Base-by-base conservation (phyloP, 2,113 vertebrate genomes). In the Malurus elegans region DNA sequence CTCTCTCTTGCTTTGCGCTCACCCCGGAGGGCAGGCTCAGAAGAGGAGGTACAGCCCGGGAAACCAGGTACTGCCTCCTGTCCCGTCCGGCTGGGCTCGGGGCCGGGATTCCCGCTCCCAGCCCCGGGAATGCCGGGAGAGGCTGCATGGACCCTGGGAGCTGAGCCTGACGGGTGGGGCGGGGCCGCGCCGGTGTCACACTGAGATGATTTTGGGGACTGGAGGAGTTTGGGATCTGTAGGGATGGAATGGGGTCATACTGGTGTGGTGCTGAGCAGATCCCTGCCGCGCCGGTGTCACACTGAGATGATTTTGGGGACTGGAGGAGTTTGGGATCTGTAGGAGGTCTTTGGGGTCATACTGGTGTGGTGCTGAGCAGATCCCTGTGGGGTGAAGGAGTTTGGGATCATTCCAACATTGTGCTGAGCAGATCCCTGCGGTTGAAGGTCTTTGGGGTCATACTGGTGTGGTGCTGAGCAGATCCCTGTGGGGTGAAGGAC, bases 1-100 rank as follows among this genome's bases (percentile, higher is more conserved):
- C 98, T 96, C 96, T 97, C 48, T 97, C 95, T 95, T 82, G 82
- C 96, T 98, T 97, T 98, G 95, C 94, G 83, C 69, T 97, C 91
- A 95, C 95, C 71, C 96, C 54, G 96, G 96, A 98, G 98, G 97
- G 97, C 98, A 99, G 99, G 98, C 98, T 74, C 99, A 99, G 98
- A 99, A 99, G 99, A 99, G 98, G 97, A 98, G 99, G 94, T 99
- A 99, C 95, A 98, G 98, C 89, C 98, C 99, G 14, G 98, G 99
- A 97, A 98, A 98, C n/a, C 98, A 99, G 99, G 99, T 99, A 99
- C 96, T 84, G 38, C 48, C 62, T 61, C 60, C 38, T 8, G 44
- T 38, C 38, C 79, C 10, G 3, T 8, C 56, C 31, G 4, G 0
- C 38, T 47, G 12, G 16, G 69, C 31, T 5, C 3, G 0, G 38